A percentile compares a stretch with the other conserved stretches of the same genome.
Conservation (phyloP, 2,113 vertebrate genomes). For the Meles meles region DNA sequence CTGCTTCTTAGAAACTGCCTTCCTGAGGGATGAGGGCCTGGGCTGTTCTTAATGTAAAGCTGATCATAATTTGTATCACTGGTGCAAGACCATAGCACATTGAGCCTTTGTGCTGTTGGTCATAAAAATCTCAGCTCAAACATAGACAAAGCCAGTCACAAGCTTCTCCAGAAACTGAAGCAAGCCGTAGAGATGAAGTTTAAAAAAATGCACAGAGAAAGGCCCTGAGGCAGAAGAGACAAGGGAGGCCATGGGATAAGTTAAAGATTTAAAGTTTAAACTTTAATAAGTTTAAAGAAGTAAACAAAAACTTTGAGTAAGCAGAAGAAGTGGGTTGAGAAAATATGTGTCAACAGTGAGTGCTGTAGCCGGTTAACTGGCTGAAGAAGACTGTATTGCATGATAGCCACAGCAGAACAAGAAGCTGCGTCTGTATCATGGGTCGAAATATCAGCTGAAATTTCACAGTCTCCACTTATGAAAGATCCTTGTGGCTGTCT, state of each 20-base stretch:
- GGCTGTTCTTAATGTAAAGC: neutral
- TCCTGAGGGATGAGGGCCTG: neutral
- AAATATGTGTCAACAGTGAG: neutral
- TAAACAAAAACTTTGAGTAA: neutral
- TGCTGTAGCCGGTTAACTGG: accelerated
- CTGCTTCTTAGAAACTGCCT: neutral
- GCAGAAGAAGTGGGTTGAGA: neutral
- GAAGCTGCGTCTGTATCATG: neutral
- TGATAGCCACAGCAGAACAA: neutral
- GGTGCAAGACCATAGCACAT: neutral
- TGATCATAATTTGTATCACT: neutral
- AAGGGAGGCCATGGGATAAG: neutral
- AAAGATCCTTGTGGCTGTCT: neutral
- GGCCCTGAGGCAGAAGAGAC: neutral
- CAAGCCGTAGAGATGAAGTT: neutral
- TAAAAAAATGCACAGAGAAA: neutral
- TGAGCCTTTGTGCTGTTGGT: neutral
- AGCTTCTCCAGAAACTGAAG: neutral
- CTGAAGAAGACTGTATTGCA: neutral
- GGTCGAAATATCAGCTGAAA: neutral
- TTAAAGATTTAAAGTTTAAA: too few relatives aligned
- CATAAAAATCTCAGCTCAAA: neutral
- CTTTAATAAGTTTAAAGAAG: neutral
- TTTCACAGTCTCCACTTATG: neutral
- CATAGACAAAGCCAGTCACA: neutral